phyloP scores from a whole-genome alignment of 2,113 vertebrate genomes.

The Psammodynastes pulverulentus region DNA sequence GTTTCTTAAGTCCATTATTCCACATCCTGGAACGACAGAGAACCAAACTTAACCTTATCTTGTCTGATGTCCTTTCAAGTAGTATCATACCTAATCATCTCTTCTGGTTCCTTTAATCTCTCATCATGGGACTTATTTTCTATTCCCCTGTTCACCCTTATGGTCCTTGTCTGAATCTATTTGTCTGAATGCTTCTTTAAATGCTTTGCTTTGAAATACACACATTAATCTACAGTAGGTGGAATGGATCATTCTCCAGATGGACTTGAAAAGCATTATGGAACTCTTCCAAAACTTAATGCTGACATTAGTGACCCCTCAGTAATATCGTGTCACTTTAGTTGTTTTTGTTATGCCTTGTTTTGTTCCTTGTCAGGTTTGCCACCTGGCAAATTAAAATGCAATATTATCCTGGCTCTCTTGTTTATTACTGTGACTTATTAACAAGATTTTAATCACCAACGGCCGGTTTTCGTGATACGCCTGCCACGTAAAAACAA shows the following conservation, averaged over 20 bases:
- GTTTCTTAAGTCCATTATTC: background rate
- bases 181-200: background rate
- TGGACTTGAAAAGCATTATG: background rate
- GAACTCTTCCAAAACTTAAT: background rate
- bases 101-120: background rate
- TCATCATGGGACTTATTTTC: background rate
- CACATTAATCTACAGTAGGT: background rate
- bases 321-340: background rate
- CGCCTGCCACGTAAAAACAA: background rate
- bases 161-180: background rate
- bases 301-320: background rate
- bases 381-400: conserved; percentile 9
- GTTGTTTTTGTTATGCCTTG: conserved; percentile 4
- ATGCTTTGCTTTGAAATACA: background rate
- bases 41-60: background rate
- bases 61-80: background rate
- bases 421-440: background rate
- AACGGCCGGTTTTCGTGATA: background rate
- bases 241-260: background rate
- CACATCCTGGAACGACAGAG: background rate
- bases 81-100: background rate
- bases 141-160: background rate
- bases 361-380: conserved; percentile 1
- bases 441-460: conserved; percentile 1
- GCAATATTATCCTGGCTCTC: background rate